Conservation (phyloP, 1,140 invertebrate species). For the Leptinotarsa lineolata region DNA sequence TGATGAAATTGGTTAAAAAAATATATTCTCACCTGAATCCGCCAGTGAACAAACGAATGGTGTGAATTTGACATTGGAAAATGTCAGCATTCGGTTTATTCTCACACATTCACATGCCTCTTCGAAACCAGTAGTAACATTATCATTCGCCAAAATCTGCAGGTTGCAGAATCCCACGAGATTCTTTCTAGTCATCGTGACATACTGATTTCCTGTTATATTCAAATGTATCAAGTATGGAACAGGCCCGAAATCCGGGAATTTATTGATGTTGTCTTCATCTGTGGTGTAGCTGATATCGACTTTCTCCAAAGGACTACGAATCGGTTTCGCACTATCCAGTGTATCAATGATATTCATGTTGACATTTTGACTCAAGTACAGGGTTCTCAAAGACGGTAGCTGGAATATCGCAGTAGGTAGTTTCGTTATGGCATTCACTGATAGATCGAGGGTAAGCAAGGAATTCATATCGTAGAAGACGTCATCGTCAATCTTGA, state of each 20-base stretch:
- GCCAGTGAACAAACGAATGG: constrained; percentile 37
- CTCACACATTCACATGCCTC: constrained; percentile 45
- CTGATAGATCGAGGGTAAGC: constrained; percentile 42
- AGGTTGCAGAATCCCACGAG: constrained; percentile 46
- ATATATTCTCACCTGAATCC: constrained; percentile 29
- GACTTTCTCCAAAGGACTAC: constrained; percentile 40
- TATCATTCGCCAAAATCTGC: constrained; percentile 37
- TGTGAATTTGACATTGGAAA: constrained; percentile 38
- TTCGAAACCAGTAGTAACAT: constrained; percentile 38
- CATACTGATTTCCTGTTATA: constrained; percentile 37
- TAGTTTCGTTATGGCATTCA: constrained; percentile 54
- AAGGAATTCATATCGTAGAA: constrained; percentile 51
- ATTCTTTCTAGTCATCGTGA: constrained; percentile 33
- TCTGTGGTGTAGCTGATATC: constrained; percentile 43
- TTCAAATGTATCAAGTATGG: constrained; percentile 39
- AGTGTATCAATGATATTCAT: constrained; percentile 42
- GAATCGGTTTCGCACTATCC: constrained; percentile 40
- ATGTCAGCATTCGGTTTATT: constrained; percentile 42
- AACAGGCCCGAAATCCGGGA: constrained; percentile 43
- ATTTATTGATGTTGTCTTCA: constrained; percentile 31
- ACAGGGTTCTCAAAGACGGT: constrained; percentile 62
- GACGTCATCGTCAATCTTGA: constrained; percentile 61
- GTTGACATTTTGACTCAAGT: constrained; percentile 61
- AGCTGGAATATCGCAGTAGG: constrained; percentile 62
- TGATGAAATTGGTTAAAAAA: too few relatives aligned